Base-by-base conservation (phyloP, 2,888 invertebrate genomes). In the Phasia obesa region DNA sequence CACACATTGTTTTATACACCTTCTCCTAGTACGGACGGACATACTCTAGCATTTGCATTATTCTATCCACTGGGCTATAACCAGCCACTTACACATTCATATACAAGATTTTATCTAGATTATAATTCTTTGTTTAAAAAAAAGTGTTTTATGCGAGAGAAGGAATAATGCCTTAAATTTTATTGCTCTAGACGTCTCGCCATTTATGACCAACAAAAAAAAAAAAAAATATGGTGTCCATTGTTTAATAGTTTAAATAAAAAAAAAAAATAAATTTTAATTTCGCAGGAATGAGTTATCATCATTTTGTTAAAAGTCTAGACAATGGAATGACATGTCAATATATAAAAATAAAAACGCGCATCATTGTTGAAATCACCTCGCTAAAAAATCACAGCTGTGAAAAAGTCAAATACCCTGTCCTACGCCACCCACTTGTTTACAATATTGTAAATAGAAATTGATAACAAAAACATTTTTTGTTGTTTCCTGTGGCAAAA, bases 291-390 rank as follows among this genome's bases (percentile, higher is more conserved):
- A 55, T 17, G 44, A 60, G 59, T 70, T 83, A 83, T 75, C 75
- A 79, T 71, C 75, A 79, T 71, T 79, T 83, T 49, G 67, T 67
- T 77, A 51, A 65, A 83, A 71, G 83, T 83, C 83, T 83, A 83
- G 83, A 83, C 83, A 83, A 83, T 62, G 57, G 69, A 82, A 82
- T 78, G 82, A 79, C 75, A 79, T 75, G 83, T 60, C 79, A 62
- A 83, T 83, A 79, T 59, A 78, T 35, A 62, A 47, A 73, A 31
- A 82, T 65, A 75, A 71, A 67, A 79, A 65, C 60, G 67, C 49
- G 60, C 70, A 79, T 79, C 79, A 76, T 70, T 71, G 65, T 17
- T 49, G 4, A 73, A 60, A 67, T 49, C 42, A 49, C 42, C 42
- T 49, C 7, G 17, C 0, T 27, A 23, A 23, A 17, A 53, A 17